Base-by-base conservation (phyloP, 2,888 invertebrate species). In the Petrolisthes cinctipes region DNA sequence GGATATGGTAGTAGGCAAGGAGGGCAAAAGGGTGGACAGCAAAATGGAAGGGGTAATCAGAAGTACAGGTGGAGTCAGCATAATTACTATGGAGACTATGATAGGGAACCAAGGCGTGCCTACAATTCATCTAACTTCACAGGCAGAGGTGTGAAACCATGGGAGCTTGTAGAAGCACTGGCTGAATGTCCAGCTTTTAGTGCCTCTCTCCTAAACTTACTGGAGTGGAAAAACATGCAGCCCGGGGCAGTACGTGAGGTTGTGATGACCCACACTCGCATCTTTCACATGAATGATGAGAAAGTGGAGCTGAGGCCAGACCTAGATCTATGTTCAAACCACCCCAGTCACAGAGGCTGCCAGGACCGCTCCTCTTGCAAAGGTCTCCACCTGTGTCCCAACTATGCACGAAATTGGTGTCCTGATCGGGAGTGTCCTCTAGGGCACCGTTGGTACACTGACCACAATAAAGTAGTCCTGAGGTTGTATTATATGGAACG, bases 391-490 rank as follows among this genome's bases (percentile, higher is more conserved):
- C 17, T 89, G 17, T 89, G 89, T 71, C 51, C 37, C 23, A 20
- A 23, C 3, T 86, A 89, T 75, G 17, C 86, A 11, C 57, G 61
- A 5, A 75, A 83, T 53, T 83, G 75, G 66, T 89, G 89, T 37
- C n/a, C 7, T 4, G 83, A 86, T 3, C 51, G 20, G 3, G 57
- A 73, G 66, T 89, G 89, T 75, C 17, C 37, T 17, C 23, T 78
- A 20, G 89, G 89, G 6, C 89, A 89, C 66, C 79, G 37, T n/a
- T 80, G 82, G 82, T 81, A 14, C n/a, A 86, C 89, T 57, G 81
- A 89, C 6, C 89, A 89, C 80, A 89, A 89, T 73, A 89, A 83
- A 56, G 17, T 14, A 2, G 37, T 86, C 54, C 75, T 89, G n/a
- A 61, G 23, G n/a, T n/a, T 9, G 9, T 89, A 79, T 73, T 80